Conservation (phyloP, 2,797 vertebrate species). For the Garrulus glandarius region DNA sequence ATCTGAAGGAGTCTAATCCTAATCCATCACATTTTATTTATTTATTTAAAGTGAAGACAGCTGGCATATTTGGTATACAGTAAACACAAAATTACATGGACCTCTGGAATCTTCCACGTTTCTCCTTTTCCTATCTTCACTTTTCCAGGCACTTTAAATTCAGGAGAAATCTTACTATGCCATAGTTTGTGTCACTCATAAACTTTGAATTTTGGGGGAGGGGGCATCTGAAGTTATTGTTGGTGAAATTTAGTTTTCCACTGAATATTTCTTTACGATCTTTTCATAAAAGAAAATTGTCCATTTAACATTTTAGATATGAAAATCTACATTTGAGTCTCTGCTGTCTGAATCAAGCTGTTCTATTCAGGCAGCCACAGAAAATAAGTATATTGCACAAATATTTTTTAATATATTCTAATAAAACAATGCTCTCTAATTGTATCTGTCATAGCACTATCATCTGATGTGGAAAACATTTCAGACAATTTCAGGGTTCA, state of each 20-base stretch:
- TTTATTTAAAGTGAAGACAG: neutral
- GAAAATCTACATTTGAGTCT: neutral
- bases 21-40: neutral
- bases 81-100: neutral
- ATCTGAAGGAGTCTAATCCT: neutral
- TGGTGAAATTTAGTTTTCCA: neutral
- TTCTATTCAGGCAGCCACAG: neutral
- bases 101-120: neutral
- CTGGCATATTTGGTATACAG: neutral
- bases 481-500: neutral
- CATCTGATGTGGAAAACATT: neutral
- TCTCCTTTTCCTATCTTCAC: neutral
- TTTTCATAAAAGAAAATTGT: neutral
- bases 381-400: neutral
- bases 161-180: neutral
- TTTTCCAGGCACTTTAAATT: neutral
- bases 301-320: neutral
- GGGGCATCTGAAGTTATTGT: neutral
- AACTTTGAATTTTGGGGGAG: neutral
- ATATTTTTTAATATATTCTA: neutral
- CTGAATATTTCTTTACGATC: neutral
- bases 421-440: neutral
- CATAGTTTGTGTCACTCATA: neutral
- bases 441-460: neutral
- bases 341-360: neutral